Conservation (phyloP, 2,888 invertebrate species). For the Hirtodrosophila histrioides region DNA sequence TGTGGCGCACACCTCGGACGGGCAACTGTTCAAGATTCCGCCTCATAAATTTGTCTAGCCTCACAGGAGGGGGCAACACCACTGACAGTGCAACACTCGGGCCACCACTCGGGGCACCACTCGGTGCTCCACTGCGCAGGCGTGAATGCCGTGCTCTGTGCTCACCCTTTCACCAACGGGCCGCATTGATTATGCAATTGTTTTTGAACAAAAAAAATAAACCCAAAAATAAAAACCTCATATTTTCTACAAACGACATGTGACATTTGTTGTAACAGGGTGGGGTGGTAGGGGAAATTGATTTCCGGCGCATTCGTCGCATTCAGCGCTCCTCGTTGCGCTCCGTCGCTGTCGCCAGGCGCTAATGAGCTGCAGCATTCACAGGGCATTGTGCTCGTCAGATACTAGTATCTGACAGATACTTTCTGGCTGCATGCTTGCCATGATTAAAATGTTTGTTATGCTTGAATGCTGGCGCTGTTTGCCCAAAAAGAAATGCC, state of each 20-base stretch:
- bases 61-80: neutral
- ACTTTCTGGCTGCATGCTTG: constrained; percentile 53
- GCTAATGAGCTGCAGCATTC: constrained; percentile 77
- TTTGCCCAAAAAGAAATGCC: constrained; percentile 36
- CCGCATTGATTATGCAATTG: constrained; percentile 56
- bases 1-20: constrained; percentile 24
- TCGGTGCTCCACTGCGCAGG: constrained; percentile 55
- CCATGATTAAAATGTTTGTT: constrained; percentile 74
- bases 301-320: constrained; percentile 66
- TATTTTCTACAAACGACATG: constrained; percentile 37
- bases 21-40: constrained; percentile 26
- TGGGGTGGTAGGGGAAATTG: constrained; percentile 45
- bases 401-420: constrained; percentile 68
- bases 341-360: constrained; percentile 69
- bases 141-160: constrained; percentile 50
- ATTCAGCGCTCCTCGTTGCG: constrained; percentile 55
- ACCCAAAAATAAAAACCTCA: constrained; percentile 56
- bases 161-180: constrained; percentile 20
- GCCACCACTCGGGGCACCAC: too few species aligned
- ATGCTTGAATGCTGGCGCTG: constrained; percentile 64
- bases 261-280: constrained; percentile 38
- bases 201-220: neutral
- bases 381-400: constrained; percentile 24
- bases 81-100: too few species aligned
- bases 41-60: constrained; percentile 48